Percentiles rank a stretch among this genome's conserved stretches.
phyloP scores from a whole-genome alignment of 2,113 vertebrate species.

The Nibea coibor region DNA sequence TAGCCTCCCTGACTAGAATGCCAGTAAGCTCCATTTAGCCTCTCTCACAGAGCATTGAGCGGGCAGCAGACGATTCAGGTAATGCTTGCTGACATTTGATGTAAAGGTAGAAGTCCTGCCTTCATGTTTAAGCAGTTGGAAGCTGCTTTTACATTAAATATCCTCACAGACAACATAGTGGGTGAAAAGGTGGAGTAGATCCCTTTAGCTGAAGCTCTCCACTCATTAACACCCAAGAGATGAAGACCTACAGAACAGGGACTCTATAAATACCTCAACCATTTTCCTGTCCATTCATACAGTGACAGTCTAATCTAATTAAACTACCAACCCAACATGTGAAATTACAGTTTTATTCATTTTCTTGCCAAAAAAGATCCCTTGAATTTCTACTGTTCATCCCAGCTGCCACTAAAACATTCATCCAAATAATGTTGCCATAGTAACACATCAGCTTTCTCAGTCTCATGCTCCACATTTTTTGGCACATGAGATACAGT shows the following conservation, averaged over 20 bases:
- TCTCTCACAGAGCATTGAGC: conserved; percentile 21
- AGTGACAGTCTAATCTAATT: background rate
- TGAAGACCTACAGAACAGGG: conserved; percentile 18
- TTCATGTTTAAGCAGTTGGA: conserved; percentile 13
- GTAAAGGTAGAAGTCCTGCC: conserved; percentile 4
- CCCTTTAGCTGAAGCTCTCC: background rate
- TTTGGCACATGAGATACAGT: conserved; percentile 25
- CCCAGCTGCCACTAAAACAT: conserved; percentile 35
- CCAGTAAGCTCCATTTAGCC: conserved; percentile 22
- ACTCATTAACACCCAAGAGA: background rate
- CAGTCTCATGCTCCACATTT: conserved; percentile 24
- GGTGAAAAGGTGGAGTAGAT: conserved; percentile 4
- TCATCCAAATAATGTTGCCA: conserved; percentile 63
- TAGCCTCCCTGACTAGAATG: conserved; percentile 11
- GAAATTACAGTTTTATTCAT: background rate
- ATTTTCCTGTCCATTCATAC: background rate
- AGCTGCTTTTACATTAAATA: conserved; percentile 13
- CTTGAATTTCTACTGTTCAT: conserved; percentile 27
- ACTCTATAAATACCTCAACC: conserved; percentile 1
- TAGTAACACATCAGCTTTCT: conserved; percentile 66
- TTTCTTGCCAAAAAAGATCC: conserved; percentile 1
- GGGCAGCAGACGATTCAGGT: conserved; percentile 28
- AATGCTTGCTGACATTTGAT: conserved; percentile 28
- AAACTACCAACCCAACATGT: background rate
- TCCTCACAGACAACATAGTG: background rate